Base-by-base conservation (phyloP, 2,113 vertebrate genomes). In the Heterotis niloticus region DNA sequence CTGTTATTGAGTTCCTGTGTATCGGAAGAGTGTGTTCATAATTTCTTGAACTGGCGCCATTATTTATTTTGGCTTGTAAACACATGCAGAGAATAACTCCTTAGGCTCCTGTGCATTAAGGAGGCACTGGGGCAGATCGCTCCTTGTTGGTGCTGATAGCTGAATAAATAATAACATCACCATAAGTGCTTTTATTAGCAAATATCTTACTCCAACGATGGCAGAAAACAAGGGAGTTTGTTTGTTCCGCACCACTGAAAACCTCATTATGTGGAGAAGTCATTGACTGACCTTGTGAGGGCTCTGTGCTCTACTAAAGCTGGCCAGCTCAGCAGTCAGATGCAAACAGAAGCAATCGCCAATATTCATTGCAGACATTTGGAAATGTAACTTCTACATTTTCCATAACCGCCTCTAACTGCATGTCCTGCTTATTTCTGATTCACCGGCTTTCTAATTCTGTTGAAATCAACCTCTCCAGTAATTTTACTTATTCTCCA, bases 211-310 rank as follows among this genome's bases (percentile, higher is more conserved):
- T 60, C 72, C 18, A 70, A 68, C 75, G 78, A 82, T 83, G 77
- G 75, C 54, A 77, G 75, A 82, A 82, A 82, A 78, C 75, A 75
- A 79, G 75, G 28, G n/a, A 44, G 74, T 85, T 26, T 54, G 75
- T 85, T 81, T 84, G 79, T 84, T 81, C 80, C 74, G 28, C 75
- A 70, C 78, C 77, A 64, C 77, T 82, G 80, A 82, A 80, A 75
- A 71, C 60, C 68, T 82, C 82, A 85, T 83, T 81, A 81, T 78
- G 52, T 5, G 20, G 79, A 83, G 78, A 81, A 81, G 65, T 73
- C 75, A 51, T 64, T 62, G 52, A 10, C 66, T 78, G 77, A 76
- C 60, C 56, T 75, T 74, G 44, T 14, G 11, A 65, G 75, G 44
- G 28, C 34, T 68, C 72, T 20, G n/a, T 64, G 57, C 28, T 72